Evolutionary conservation across 2,888 invertebrate genomes (phyloP), one percentile per base, ranked within the genome.

Genomic region (Trimorus sp.): DNA sequence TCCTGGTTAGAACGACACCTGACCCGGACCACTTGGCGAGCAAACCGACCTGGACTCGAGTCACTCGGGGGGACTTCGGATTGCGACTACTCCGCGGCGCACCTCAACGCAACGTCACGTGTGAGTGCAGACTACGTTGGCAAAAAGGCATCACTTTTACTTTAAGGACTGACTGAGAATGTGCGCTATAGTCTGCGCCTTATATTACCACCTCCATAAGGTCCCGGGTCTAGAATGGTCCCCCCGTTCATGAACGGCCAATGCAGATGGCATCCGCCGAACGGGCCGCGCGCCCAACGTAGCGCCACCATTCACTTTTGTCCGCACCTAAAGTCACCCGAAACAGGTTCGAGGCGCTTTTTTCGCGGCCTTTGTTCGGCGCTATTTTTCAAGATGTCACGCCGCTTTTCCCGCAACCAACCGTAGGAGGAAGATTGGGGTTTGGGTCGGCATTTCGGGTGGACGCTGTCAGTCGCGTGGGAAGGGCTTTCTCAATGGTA

Each of bases 71-170:
- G 26, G 26, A 26, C 26, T 26, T 26, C 26, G 26, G 40, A 62
- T 69, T 73, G 75, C 75, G 77, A 83, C 62, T 79, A 79, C 79
- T 79, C 84, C 65, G 54, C 58, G 60, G 42, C 75, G 69, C 80
- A 78, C 75, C 63, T 81, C 71, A 68, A 77, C 66, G 56, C 59
- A 70, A 68, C 71, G 62, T 56, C 77, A 70, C 70, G 85, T 85
- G 85, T 84, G 85, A 82, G 62, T 82, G 85, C 89, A 89, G 89
- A 89, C 88, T 89, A 89, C 88, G 86, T 86, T 88, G 87, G 86
- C 86, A 87, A 88, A 79, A 70, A 89, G 88, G 88, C 88, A 89
- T 88, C 90, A 90, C 89, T 90, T 75, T 82, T 90, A 89, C 89
- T 83, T 79, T 69, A 76, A 83, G 88, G 87, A 91, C 91, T 91